These are phyloP conservation scores for Danio rerio DNA, from an alignment of 2,113 vertebrate species.

Conservation along the genomic window DNA sequence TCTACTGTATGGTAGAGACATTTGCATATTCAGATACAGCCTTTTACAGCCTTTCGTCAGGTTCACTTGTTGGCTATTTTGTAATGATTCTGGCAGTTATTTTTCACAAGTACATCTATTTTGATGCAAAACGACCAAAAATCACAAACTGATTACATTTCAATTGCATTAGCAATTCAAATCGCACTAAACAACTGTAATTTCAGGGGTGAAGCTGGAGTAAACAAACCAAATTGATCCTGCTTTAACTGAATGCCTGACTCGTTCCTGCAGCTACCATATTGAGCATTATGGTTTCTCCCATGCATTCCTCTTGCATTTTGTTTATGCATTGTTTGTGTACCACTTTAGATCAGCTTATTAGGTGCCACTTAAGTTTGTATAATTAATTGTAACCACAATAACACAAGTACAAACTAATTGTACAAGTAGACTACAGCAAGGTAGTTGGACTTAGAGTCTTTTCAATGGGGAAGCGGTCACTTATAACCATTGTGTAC, in stretches of 20 bases:
- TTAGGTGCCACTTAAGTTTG: not conserved
- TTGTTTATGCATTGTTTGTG: not conserved
- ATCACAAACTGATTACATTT: conserved; percentile 17
- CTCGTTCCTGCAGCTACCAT: not conserved
- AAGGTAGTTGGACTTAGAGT: not conserved
- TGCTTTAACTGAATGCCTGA: not conserved
- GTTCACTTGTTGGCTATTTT: not conserved
- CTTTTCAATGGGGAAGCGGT: not conserved
- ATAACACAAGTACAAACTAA: too few species aligned
- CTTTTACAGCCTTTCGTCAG: not conserved
- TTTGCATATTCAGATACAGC: too few species aligned
- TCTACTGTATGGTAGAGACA: too few species aligned
- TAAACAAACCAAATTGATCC: not conserved
- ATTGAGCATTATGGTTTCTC: not conserved
- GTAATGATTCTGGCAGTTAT: not conserved
- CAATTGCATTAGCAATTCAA: conserved; percentile 2
- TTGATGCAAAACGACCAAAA: not conserved
- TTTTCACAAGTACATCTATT: not conserved
- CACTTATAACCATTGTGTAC: not conserved
- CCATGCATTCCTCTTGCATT: not conserved
- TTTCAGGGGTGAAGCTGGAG: not conserved
- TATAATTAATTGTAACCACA: too few species aligned
- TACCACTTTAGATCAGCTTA: not conserved
- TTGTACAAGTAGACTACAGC: not conserved
- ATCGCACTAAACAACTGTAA: not conserved